Evolutionary conservation across 2,113 vertebrate genomes (phyloP), one percentile per base, ranked within the genome.

Genomic region (Formicarius rufipectus): DNA sequence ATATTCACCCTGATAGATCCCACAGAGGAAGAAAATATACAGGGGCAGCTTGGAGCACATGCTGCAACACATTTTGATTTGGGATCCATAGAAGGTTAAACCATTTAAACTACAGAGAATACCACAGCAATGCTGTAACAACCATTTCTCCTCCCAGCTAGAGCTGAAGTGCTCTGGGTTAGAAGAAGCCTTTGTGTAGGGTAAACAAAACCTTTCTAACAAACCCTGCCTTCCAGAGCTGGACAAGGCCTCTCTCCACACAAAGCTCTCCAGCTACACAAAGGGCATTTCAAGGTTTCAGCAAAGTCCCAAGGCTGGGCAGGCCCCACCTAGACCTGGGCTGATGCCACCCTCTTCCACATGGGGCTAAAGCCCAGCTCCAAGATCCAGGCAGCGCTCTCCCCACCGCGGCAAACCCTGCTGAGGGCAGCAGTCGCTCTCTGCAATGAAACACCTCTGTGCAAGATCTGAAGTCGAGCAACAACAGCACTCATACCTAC

Each of bases 41-140:
- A 21, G 28, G 0, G 0, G 39, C 0, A 63, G 52, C 59, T 33
- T 24, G 12, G 35, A 63, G 55, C 56, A 59, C 60, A 4, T 6
- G 24, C 53, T 72, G 35, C 20, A 37, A 16, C 53, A 25, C 20
- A 39, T 63, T 89, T 33, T 60, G 14, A 74, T 58, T 87, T n/a
- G n/a, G 47, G 73, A 78, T 60, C 37, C 64, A n/a, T 4, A 28
- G 60, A 90, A 92, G 62, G 92, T 60, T 5, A 81, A 77, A 89
- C 55, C 7, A 75, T 84, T 69, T 72, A 79, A 68, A 84, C 64
- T 40, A 75, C 0, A 0, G 59, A 56, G 73, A 89, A 84, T 72
- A 50, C 77, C 58, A 91, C 2, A 75, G 85, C 76, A 87, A 44
- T 40, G 14, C 22, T 56, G 24, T 45, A 90, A 88, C 64, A 92